phyloP scores from a whole-genome alignment of 2,797 vertebrate species.

The Sebastes hubbsi region DNA sequence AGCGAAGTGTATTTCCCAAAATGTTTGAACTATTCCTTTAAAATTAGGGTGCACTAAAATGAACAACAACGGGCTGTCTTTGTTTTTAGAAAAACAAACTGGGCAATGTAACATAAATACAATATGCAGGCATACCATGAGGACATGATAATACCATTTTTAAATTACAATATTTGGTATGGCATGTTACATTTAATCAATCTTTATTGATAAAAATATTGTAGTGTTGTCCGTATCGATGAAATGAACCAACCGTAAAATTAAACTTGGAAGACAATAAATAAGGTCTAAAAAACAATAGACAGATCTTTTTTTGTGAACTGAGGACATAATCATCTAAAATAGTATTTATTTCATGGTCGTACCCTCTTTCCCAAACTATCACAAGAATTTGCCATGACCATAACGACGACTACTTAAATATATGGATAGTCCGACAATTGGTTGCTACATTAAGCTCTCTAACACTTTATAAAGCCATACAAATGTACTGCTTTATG shows the following conservation, averaged over 20 bases:
- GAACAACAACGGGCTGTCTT: not conserved
- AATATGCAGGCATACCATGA: not conserved
- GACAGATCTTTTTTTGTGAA: not conserved
- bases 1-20: not conserved
- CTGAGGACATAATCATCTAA: not conserved
- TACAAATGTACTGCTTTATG: conserved; percentile 24
- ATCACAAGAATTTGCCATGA: not conserved
- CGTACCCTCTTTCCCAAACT: not conserved
- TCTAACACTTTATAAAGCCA: conserved; percentile 2
- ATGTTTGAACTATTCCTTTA: not conserved
- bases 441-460: conserved; percentile 8
- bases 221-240: not conserved
- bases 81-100: not conserved
- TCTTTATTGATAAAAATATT: not conserved
- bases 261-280: not conserved
- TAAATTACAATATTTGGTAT: not conserved
- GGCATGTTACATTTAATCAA: not conserved
- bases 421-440: not conserved
- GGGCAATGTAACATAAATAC: not conserved
- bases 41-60: not conserved
- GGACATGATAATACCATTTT: not conserved
- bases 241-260: not conserved
- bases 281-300: no score
- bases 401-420: not conserved
- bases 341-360: not conserved